phyloP scores from a whole-genome alignment of 2,113 vertebrate species.

The Podocnemis expansa region DNA sequence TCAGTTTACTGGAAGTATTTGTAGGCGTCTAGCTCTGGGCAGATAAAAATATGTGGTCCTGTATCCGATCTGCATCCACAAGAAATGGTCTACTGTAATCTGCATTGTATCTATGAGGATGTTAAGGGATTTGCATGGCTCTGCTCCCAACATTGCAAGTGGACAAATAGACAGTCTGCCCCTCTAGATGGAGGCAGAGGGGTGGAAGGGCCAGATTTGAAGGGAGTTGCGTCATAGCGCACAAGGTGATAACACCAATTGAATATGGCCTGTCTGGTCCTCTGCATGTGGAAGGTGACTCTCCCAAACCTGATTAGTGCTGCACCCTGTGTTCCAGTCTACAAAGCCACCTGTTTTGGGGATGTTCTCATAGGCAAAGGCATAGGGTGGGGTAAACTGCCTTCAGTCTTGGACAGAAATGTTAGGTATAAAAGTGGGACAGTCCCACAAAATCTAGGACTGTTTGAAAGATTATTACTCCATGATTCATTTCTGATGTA shows the following conservation, averaged over 20 bases:
- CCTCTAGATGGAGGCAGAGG: background rate
- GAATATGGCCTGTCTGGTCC: background rate
- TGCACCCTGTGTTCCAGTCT: background rate
- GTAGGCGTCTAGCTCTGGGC: too few species aligned
- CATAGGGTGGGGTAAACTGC: background rate
- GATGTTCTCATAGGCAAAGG: too few species aligned
- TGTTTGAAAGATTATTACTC: background rate
- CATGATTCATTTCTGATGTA: background rate
- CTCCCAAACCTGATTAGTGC: background rate
- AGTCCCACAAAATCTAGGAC: background rate
- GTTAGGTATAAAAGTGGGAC: background rate
- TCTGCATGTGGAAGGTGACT: background rate
- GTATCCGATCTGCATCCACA: too few species aligned
- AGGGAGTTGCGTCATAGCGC: too few species aligned
- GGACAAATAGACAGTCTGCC: too few species aligned
- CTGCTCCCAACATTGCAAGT: too few species aligned
- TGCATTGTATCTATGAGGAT: too few species aligned
- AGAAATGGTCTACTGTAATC: too few species aligned
- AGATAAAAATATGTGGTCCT: too few species aligned
- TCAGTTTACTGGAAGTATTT: background rate
- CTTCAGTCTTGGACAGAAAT: background rate
- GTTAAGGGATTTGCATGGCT: too few species aligned
- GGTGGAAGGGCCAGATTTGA: background rate
- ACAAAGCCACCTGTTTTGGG: too few species aligned
- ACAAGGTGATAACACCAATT: background rate